Conservation (phyloP, 1,140 invertebrate species). For the fruit fly (Drosophila melanogaster) region Release_6_plus_ISO1_MT NC_004354.4:13624501-13625000, state of each 20-base stretch:
- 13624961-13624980: conserved; percentile 36
- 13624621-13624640: no score
- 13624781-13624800: conserved; percentile 44
- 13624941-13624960: conserved; percentile 39
- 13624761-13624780: conserved; percentile 61
- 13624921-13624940: conserved; percentile 30
- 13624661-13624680: background rate
- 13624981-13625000: conserved; percentile 23
- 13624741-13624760: conserved; percentile 56
- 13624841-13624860: conserved; percentile 6
- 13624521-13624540: no score
- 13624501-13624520: no score
- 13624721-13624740: background rate
- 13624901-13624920: conserved; percentile 36
- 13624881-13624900: conserved; percentile 11
- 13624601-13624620: no score
- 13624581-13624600: no score
- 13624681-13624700: background rate
- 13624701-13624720: background rate
- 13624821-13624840: conserved; percentile 54
- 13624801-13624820: conserved; percentile 54
- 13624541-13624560: no score
- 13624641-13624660: background rate
- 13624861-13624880: conserved; percentile 22
- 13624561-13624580: no score